Conservation (phyloP, 2,888 invertebrate genomes). For the Drosophila monieri region DNA sequence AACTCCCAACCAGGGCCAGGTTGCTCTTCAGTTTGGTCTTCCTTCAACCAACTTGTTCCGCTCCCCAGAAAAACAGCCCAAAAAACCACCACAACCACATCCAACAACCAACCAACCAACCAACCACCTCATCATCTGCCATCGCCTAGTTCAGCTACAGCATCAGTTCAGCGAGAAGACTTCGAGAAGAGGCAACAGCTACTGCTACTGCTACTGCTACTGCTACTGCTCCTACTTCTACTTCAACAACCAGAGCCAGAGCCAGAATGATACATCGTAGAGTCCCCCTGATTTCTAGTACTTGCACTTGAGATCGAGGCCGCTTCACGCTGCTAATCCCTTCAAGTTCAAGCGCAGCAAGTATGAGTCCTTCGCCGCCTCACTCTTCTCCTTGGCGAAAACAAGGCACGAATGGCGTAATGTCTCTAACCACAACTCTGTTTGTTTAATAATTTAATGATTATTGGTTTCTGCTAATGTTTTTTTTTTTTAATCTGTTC, state of each 20-base stretch:
- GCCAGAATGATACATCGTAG: not conserved
- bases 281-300: conserved; percentile 16
- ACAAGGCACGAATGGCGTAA: conserved; percentile 10
- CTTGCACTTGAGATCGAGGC: conserved; percentile 34
- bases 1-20: not conserved
- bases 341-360: conserved; percentile 37
- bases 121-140: conserved; percentile 45
- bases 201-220: conserved; percentile 24
- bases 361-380: conserved; percentile 30
- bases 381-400: conserved; percentile 6
- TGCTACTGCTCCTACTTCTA: conserved; percentile 8
- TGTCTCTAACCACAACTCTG: conserved; percentile 20
- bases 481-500: conserved; percentile 21
- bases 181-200: conserved; percentile 25
- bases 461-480: conserved; percentile 34
- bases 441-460: conserved; percentile 26
- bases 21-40: conserved; percentile 17
- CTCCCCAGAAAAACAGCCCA: conserved; percentile 24
- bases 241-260: conserved; percentile 20
- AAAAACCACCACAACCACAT: conserved; percentile 36
- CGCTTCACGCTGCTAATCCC: conserved; percentile 32
- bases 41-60: conserved; percentile 32
- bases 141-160: conserved; percentile 44
- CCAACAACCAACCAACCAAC: conserved; percentile 44
- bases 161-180: conserved; percentile 28